Conservation (phyloP, 2,113 vertebrate species). For the Elanoides forficatus region DNA sequence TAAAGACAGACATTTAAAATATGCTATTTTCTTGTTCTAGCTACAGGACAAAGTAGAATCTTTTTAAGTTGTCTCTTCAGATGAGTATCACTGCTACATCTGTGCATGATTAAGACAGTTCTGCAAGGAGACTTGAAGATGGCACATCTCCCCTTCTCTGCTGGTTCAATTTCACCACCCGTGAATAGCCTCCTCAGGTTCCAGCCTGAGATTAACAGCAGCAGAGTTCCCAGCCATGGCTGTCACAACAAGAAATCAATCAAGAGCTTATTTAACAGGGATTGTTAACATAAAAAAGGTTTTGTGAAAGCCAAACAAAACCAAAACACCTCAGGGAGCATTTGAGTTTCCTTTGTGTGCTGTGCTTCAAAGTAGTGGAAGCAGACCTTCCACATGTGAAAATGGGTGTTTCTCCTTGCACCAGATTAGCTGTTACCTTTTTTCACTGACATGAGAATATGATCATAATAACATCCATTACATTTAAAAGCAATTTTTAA, state of each 20-base stretch:
- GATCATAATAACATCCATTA: neutral
- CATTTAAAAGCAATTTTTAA: neutral
- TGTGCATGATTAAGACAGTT: neutral
- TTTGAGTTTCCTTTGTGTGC: neutral
- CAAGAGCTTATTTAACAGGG: neutral
- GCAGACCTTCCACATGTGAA: neutral
- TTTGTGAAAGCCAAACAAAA: slow-evolving; percentile 6
- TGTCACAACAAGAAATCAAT: neutral
- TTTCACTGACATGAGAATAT: neutral
- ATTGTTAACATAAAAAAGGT: neutral
- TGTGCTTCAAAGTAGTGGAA: neutral
- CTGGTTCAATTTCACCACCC: neutral
- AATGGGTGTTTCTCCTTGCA: neutral
- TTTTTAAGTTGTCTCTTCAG: neutral
- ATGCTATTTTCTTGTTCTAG: neutral
- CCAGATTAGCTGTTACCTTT: neutral
- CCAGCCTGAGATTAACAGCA: neutral
- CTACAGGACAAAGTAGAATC: neutral
- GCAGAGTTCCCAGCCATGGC: neutral
- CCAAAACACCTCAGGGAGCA: neutral
- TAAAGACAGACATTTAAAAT: neutral
- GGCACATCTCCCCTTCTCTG: neutral
- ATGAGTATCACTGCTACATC: neutral
- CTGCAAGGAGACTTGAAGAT: neutral
- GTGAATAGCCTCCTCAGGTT: neutral